These are phyloP conservation scores for Tiliqua scincoides DNA, from an alignment of 2,113 vertebrate species.

Conservation along the genomic window DNA sequence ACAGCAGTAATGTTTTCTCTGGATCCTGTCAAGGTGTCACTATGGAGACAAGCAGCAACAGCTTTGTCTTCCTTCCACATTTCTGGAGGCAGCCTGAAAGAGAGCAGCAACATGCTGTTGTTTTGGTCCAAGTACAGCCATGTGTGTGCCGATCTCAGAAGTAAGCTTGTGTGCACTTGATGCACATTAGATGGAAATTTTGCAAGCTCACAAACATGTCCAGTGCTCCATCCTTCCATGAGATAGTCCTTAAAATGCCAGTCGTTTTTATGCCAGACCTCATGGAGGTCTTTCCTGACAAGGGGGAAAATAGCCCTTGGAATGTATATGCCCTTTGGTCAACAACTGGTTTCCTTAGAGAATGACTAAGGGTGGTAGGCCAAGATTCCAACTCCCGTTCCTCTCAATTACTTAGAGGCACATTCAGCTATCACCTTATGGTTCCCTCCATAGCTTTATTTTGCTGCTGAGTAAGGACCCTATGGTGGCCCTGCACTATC, in stretches of 20 bases:
- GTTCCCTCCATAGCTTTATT: neutral
- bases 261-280: too few species aligned
- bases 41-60: constrained; percentile 54
- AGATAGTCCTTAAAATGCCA: neutral
- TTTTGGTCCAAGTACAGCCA: neutral
- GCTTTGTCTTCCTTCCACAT: constrained; percentile 46
- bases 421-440: too few species aligned
- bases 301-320: neutral
- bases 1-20: constrained; percentile 64
- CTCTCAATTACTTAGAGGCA: neutral
- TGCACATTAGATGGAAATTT: neutral
- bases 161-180: constrained; percentile 11
- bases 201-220: neutral
- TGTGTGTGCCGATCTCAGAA: constrained; percentile 10
- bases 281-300: neutral
- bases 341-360: neutral
- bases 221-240: neutral
- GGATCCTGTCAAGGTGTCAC: constrained; percentile 55
- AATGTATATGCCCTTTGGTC: neutral
- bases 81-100: neutral
- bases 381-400: neutral
- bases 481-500: too few species aligned
- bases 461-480: too few species aligned
- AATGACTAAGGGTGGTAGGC: neutral
- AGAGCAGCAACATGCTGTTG: constrained; percentile 22